Base-by-base conservation (phyloP, 2,113 vertebrate species). In the Pygathrix nemaeus region DNA sequence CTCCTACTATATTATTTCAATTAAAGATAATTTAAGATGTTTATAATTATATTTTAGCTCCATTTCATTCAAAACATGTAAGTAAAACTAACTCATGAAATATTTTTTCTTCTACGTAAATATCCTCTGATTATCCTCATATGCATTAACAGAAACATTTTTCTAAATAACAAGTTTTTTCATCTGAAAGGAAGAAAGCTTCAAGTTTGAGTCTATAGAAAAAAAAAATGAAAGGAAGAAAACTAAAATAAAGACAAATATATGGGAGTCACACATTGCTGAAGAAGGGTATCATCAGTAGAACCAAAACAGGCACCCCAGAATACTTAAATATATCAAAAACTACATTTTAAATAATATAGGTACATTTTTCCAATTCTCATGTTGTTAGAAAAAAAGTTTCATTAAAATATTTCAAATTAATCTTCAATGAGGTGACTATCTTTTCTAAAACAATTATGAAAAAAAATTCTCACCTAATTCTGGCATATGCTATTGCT, bases 31-130 rank as follows among this genome's bases (percentile, higher is more conserved):
- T 5, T 18, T 90, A 88, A 73, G 48, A 50, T 78, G 30, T 79
- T 95, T 73, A 86, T 40, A 85, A 96, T 84, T 88, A 64, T 18
- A 84, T 94, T 90, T 94, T 57, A 84, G 48, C 81, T 86, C 27
- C 8, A 89, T 72, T 88, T 82, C 21, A 86, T 59, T 95, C 23
- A 72, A 91, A 97, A 48, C 16, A 94, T 94, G 72, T 4, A 94
- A 32, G 48, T 78, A 84, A 88, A 93, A 68, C 14, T 55, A 90
- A 78, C 40, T 25, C 38, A 25, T 83, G 35, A 79, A 38, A 13
- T 76, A 76, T 48, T 35, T 73, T 80, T 52, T 38, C 57, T 64
- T 64, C 61, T 32, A 92, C 25, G 25, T 16, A 89, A 91, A 68
- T 80, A 27, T 96, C 59, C 84, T 75, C 72, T 93, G 20, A 91